A percentile compares a stretch with the other conserved stretches of the same genome.
Conservation (phyloP, 2,888 invertebrate genomes). For the Zygogramma bicolorata region DNA sequence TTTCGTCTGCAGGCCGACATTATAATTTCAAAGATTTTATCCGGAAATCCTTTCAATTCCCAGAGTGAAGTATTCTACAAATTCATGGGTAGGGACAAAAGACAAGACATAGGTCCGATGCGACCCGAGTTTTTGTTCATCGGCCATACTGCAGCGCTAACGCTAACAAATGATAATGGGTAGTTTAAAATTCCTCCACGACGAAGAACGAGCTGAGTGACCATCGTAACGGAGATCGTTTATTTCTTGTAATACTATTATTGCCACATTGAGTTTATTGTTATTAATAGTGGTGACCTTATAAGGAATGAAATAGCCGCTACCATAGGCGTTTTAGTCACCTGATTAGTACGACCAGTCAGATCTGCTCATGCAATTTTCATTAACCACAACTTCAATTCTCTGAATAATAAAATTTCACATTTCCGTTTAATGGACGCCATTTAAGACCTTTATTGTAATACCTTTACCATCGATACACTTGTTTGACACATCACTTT, state of each 20-base stretch:
- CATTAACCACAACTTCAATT: slow-evolving; percentile 58
- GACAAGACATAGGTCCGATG: slow-evolving; percentile 29
- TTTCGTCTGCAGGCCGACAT: no score
- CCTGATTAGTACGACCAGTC: slow-evolving; percentile 64
- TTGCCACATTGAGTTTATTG: slow-evolving; percentile 68
- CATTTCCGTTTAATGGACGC: slow-evolving; percentile 62
- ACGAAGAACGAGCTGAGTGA: slow-evolving; percentile 40
- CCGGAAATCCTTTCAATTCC: background rate
- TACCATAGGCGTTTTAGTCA: slow-evolving; percentile 65
- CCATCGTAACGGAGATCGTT: slow-evolving; percentile 54
- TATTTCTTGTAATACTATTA: slow-evolving; percentile 66
- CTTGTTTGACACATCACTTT: slow-evolving; percentile 54
- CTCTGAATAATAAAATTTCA: slow-evolving; percentile 64
- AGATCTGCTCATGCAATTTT: slow-evolving; percentile 59
- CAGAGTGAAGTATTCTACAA: slow-evolving; percentile 34
- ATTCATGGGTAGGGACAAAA: slow-evolving; percentile 36
- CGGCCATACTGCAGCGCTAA: slow-evolving; percentile 55
- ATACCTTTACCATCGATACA: slow-evolving; percentile 50
- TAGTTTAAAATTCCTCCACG: slow-evolving; percentile 65
- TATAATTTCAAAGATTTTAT: background rate
- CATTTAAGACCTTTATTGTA: slow-evolving; percentile 58
- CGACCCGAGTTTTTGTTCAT: slow-evolving; percentile 48
- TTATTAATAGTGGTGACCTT: slow-evolving; percentile 67
- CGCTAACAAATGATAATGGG: slow-evolving; percentile 67
- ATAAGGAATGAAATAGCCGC: slow-evolving; percentile 64